Evolutionary conservation across 2,888 invertebrate genomes (phyloP).

Genomic region (Perithous albicinctus): DNA sequence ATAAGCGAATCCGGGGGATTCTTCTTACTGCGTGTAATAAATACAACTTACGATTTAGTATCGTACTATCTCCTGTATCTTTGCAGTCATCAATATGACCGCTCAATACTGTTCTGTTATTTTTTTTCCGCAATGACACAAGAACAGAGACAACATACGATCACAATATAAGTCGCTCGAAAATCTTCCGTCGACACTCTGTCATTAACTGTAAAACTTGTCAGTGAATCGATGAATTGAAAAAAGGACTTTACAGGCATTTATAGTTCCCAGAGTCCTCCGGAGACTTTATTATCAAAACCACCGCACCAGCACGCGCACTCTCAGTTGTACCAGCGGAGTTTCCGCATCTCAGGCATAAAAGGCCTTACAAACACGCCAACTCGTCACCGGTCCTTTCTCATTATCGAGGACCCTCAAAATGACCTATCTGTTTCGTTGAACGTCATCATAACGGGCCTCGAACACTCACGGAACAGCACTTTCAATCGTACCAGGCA

Average conservation of each 20-base stretch:
- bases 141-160: background rate
- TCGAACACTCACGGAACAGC: slow-evolving; percentile 42
- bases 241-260: background rate
- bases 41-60: background rate
- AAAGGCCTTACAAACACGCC: background rate
- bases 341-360: slow-evolving; percentile 58
- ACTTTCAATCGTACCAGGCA: slow-evolving; percentile 11
- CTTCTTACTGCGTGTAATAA: background rate
- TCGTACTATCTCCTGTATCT: background rate
- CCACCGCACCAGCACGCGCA: slow-evolving; percentile 57
- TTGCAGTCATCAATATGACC: background rate
- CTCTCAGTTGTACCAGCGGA: slow-evolving; percentile 46
- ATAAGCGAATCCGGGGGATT: slow-evolving; percentile 32
- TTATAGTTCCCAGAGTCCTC: background rate
- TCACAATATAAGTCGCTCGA: background rate
- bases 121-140: background rate
- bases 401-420: slow-evolving; percentile 37
- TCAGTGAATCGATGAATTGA: background rate
- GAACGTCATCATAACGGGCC: background rate
- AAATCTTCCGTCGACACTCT: background rate
- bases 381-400: slow-evolving; percentile 1
- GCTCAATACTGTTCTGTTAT: background rate
- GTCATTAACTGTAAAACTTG: background rate
- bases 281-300: slow-evolving; percentile 3
- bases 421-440: background rate